Conservation (phyloP, 2,113 vertebrate genomes). For the Lota lota region DNA sequence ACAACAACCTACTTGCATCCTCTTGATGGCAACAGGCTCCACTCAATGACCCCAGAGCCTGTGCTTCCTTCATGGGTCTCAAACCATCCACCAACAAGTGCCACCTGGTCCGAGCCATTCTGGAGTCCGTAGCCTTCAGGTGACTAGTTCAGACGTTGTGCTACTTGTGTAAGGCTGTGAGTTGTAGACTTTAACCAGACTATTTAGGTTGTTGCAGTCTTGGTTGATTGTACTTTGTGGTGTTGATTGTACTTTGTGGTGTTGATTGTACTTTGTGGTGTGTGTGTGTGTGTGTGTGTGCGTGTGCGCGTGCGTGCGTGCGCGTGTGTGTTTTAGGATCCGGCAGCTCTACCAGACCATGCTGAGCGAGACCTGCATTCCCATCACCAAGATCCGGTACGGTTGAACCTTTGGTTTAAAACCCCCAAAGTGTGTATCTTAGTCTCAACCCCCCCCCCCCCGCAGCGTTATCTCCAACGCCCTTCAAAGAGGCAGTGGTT, state of each 20-base stretch:
- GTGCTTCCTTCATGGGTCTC: slow-evolving; percentile 89
- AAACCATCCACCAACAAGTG: slow-evolving; percentile 87
- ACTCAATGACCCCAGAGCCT: slow-evolving; percentile 84
- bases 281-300: background rate
- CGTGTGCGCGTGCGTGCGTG: background rate
- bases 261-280: background rate
- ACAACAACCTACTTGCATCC: too few relatives aligned
- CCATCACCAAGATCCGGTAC: slow-evolving; percentile 84
- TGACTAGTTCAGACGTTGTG: slow-evolving; percentile 40
- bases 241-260: background rate
- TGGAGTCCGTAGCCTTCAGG: slow-evolving; percentile 95
- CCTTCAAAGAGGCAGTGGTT: too few relatives aligned
- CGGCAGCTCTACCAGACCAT: slow-evolving; percentile 90
- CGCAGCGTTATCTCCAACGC: background rate
- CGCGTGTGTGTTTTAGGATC: slow-evolving; percentile 73
- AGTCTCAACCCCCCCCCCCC: background rate
- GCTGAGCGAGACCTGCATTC: slow-evolving; percentile 80
- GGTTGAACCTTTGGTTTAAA: background rate
- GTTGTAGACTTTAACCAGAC: too few relatives aligned
- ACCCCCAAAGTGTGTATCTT: background rate
- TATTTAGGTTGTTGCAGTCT: background rate
- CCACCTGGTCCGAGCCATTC: slow-evolving; percentile 90
- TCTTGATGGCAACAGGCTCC: slow-evolving; percentile 73
- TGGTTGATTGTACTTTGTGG: background rate
- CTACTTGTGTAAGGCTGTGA: background rate